phyloP scores from a whole-genome alignment of 2,888 invertebrate genomes.

The Pteria penguin region DNA sequence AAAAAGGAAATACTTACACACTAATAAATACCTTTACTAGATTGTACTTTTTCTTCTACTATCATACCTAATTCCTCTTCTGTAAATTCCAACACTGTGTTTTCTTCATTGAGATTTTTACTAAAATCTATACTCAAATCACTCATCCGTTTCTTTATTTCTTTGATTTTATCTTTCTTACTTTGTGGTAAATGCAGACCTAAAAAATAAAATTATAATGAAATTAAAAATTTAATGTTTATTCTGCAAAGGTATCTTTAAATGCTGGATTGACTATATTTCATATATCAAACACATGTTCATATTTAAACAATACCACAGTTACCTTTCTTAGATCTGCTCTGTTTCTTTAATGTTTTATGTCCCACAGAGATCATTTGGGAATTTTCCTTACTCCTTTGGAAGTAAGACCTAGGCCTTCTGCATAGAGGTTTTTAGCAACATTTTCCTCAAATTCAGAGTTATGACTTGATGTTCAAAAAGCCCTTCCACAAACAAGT shows the following conservation, averaged over 20 bases:
- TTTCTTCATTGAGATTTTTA: slow-evolving; percentile 81
- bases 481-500: too few species aligned
- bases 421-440: too few species aligned
- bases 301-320: not conserved
- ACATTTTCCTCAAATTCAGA: too few species aligned
- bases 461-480: too few species aligned
- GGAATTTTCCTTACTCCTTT: too few species aligned
- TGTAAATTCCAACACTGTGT: slow-evolving; percentile 80
- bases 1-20: not conserved
- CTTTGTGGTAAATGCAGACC: slow-evolving; percentile 81
- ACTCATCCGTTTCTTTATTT: slow-evolving; percentile 80
- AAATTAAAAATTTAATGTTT: too few species aligned
- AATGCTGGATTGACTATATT: not conserved
- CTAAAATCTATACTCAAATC: slow-evolving; percentile 80
- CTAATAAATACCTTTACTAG: not conserved
- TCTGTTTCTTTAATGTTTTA: not conserved
- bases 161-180: slow-evolving; percentile 79
- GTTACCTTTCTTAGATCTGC: not conserved
- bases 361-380: too few species aligned
- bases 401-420: too few species aligned
- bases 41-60: too few species aligned
- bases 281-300: not conserved
- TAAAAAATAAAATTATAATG: slow-evolving; percentile 57
- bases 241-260: not conserved
- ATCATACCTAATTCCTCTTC: slow-evolving; percentile 78